A percentile compares a stretch with the other conserved stretches of the same genome.
Evolutionary conservation across 92 coral and sea anemone species (phyloP).

Genomic region (Isaurus tuberculatus): DNA sequence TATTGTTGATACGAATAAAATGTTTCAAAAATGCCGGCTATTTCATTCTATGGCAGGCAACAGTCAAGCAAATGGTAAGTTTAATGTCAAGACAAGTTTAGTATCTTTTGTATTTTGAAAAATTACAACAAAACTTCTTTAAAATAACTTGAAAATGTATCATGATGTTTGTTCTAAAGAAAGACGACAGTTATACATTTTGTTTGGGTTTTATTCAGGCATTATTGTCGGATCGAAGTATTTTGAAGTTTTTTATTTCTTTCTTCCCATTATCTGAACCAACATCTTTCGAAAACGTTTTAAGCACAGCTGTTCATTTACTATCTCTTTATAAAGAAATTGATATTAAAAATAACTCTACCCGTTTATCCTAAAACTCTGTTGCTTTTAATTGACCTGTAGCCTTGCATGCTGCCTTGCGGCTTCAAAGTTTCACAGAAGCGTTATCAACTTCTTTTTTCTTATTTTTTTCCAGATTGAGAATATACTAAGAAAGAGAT

Average conservation of each 20-base stretch:
- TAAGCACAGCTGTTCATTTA: not conserved
- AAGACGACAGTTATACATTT: not conserved
- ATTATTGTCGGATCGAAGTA: not conserved
- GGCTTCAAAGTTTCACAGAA: not conserved
- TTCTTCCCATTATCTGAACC: not conserved
- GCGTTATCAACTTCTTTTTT: not conserved
- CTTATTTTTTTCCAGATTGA: conserved; percentile 6
- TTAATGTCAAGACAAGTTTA: not conserved
- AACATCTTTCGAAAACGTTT: not conserved
- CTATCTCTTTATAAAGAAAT: not conserved
- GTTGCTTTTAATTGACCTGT: not conserved
- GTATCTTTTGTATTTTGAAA: not conserved
- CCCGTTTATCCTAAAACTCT: not conserved
- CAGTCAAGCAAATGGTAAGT: conserved; percentile 26
- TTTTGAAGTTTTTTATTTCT: not conserved
- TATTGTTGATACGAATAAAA: not conserved
- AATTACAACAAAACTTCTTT: not conserved
- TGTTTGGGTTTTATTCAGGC: not conserved
- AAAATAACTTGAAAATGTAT: not conserved
- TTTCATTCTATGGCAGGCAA: not conserved
- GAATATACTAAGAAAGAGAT: conserved; percentile 6
- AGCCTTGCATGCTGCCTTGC: not conserved
- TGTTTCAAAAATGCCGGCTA: not conserved
- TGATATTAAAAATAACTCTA: not conserved
- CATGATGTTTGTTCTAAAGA: not conserved